A percentile compares a stretch with the other conserved stretches of the same genome.
Evolutionary conservation across 2,888 invertebrate species (phyloP).

Genomic region (Trichogramma dendrolimi): DNA sequence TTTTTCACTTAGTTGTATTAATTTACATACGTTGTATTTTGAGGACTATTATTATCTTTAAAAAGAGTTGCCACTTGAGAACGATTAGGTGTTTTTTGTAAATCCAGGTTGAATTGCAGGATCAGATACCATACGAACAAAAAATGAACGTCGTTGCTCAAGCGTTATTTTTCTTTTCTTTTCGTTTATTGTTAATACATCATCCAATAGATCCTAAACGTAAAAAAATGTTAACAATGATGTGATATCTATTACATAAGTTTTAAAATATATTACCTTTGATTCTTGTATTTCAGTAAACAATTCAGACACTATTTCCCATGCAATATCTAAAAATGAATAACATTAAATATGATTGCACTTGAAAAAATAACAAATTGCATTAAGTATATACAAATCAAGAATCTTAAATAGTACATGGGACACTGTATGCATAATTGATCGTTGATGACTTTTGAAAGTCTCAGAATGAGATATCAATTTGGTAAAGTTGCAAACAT

Average conservation of each 20-base stretch:
- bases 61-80: conserved; percentile 42
- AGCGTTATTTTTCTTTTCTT: conserved; percentile 74
- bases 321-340: conserved; percentile 65
- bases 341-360: background rate
- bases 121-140: conserved; percentile 96
- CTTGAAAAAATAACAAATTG: too few species aligned
- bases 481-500: too few species aligned
- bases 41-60: conserved; percentile 32
- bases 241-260: background rate
- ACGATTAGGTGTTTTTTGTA: conserved; percentile 49
- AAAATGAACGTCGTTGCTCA: conserved; percentile 90
- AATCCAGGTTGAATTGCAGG: conserved; percentile 70
- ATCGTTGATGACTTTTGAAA: too few species aligned
- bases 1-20: background rate
- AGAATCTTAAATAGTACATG: too few species aligned
- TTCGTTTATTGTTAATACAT: conserved; percentile 69
- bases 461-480: too few species aligned
- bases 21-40: conserved; percentile 34
- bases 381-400: too few species aligned
- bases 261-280: conserved; percentile 35
- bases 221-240: background rate
- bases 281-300: conserved; percentile 76
- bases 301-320: conserved; percentile 79
- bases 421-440: too few species aligned
- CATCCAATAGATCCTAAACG: conserved; percentile 61